Conservation (phyloP, 2,797 vertebrate species). For the Pseudomugil tenellus region DNA sequence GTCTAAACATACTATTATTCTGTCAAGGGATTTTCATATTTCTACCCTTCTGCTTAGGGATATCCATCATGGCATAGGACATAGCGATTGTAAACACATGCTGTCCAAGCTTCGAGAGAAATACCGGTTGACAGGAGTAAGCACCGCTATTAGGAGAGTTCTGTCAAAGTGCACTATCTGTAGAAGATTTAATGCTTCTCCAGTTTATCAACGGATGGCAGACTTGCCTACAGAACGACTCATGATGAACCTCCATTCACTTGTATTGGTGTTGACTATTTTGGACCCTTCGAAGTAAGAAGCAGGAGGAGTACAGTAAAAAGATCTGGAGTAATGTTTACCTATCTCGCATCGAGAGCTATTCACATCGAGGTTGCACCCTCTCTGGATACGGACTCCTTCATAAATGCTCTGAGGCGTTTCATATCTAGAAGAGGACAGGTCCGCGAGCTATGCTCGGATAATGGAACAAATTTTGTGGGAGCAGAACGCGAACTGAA, state of each 20-base stretch:
- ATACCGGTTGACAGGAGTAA: conserved; percentile 14
- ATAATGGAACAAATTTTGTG: not conserved
- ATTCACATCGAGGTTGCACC: not conserved
- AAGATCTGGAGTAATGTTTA: not conserved
- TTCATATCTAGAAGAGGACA: not conserved
- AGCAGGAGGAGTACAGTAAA: not conserved
- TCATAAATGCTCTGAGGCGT: not conserved
- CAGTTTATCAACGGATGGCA: conserved; percentile 22
- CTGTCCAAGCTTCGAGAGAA: not conserved
- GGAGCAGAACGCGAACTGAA: not conserved
- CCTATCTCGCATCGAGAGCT: not conserved
- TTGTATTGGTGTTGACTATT: conserved; percentile 11
- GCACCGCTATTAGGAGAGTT: not conserved
- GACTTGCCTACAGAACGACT: not conserved
- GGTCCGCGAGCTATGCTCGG: not conserved
- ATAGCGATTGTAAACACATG: too few species aligned
- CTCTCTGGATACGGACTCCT: not conserved
- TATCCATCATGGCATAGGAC: not conserved
- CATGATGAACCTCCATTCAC: conserved; percentile 18
- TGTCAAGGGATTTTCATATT: not conserved
- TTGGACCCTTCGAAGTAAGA: conserved; percentile 11
- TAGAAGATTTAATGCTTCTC: fast-evolving
- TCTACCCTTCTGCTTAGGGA: conserved; percentile 6
- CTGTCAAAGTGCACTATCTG: not conserved
- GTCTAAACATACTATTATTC: conserved; percentile 19